A percentile compares a stretch with the other conserved stretches of the same genome.
These are phyloP conservation scores for Drepana falcataria DNA, from an alignment of 2,888 invertebrate genomes.

Conservation along the genomic window DNA sequence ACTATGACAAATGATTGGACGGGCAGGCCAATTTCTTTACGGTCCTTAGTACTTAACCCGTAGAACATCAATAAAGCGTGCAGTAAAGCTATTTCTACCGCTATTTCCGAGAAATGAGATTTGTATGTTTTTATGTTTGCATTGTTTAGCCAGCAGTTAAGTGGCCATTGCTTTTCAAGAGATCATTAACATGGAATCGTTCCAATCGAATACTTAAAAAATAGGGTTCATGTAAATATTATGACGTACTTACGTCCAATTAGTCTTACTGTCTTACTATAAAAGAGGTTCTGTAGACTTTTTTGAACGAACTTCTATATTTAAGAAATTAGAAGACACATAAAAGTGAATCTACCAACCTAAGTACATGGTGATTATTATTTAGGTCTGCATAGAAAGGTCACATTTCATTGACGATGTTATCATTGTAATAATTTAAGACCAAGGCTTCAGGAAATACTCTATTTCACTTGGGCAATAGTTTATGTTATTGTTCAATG, in stretches of 20 bases:
- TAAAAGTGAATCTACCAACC: slow-evolving; percentile 1
- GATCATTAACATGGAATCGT: too few relatives aligned
- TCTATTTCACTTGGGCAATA: slow-evolving; percentile 17
- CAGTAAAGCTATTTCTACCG: neutral
- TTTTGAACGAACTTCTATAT: neutral
- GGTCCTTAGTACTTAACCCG: neutral
- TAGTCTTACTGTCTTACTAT: too few relatives aligned
- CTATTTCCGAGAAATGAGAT: neutral
- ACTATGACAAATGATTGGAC: neutral
- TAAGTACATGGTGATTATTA: slow-evolving; percentile 40
- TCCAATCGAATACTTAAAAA: too few relatives aligned
- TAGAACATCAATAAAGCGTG: neutral
- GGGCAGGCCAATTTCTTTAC: neutral
- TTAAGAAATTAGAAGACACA: neutral
- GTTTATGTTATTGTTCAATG: too few relatives aligned
- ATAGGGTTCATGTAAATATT: too few relatives aligned
- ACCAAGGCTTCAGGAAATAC: slow-evolving; percentile 64
- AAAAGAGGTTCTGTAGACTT: too few relatives aligned
- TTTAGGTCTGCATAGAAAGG: slow-evolving; percentile 68
- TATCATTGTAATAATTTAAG: slow-evolving; percentile 56
- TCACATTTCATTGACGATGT: slow-evolving; percentile 64
- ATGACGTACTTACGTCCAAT: too few relatives aligned
- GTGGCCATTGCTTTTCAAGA: too few relatives aligned
- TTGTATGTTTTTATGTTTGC: neutral
- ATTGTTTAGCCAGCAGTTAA: neutral